These are phyloP conservation scores for Invenusta paracnida DNA, from an alignment of 2,888 invertebrate species.

Conservation along the genomic window DNA sequence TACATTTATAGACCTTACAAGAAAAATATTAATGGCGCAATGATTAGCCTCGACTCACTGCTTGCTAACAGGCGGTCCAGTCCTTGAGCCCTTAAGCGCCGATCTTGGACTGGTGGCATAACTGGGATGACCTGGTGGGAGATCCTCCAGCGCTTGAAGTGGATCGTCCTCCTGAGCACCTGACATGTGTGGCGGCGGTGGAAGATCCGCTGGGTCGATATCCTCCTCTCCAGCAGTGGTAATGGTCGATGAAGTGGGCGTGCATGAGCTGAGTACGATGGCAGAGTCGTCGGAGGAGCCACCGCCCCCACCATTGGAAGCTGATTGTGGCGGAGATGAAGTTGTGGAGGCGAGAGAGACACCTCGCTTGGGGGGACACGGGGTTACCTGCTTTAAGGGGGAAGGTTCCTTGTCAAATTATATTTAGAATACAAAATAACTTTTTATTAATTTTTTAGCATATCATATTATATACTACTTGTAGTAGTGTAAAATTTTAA, in stretches of 20 bases:
- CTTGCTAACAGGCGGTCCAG: conserved; percentile 34
- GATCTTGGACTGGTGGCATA: conserved; percentile 34
- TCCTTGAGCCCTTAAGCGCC: conserved; percentile 35
- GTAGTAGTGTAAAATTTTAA: no score
- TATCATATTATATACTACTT: no score
- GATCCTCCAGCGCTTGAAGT: neutral
- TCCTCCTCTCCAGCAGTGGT: neutral
- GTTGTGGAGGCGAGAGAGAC: neutral
- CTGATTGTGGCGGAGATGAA: no score
- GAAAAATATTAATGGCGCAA: neutral
- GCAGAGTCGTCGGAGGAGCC: neutral
- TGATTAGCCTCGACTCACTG: no score
- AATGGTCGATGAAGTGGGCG: neutral
- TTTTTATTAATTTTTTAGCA: no score
- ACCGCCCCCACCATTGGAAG: no score
- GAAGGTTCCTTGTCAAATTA: no score
- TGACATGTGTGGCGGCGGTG: neutral
- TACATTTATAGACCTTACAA: no score
- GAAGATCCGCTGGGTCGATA: neutral
- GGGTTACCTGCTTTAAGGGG: neutral
- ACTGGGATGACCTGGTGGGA: neutral
- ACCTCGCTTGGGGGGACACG: neutral
- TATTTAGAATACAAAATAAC: no score
- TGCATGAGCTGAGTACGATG: neutral
- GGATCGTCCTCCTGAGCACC: neutral